A percentile compares a stretch with the other conserved stretches of the same genome.
phyloP scores from a whole-genome alignment of 1,140 invertebrate genomes.

The Dinothrombium tinctorium region DNA sequence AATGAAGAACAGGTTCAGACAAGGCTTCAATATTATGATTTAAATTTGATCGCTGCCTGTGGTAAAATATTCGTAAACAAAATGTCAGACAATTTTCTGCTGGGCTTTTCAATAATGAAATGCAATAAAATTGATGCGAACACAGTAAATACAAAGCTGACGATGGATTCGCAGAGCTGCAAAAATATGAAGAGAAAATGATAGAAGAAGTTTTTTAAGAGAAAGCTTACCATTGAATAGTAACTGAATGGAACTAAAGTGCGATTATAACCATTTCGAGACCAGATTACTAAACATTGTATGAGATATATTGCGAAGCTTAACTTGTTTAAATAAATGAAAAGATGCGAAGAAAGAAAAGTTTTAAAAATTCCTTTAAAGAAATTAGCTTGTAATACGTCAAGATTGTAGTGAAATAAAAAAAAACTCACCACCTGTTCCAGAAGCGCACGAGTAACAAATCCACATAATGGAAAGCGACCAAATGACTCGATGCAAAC shows the following conservation, averaged over 20 bases:
- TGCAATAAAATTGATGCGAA: conserved; percentile 8
- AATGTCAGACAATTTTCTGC: conserved; percentile 10
- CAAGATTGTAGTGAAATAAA: too few species aligned
- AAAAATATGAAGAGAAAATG: neutral
- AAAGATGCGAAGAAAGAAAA: conserved; percentile 46
- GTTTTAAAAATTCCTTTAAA: conserved; percentile 40
- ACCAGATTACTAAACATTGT: conserved; percentile 51
- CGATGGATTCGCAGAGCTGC: conserved; percentile 12
- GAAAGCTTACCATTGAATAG: conserved; percentile 11
- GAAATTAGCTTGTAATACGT: too few species aligned
- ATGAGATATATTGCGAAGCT: conserved; percentile 75
- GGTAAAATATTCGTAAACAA: too few species aligned
- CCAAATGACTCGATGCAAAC: conserved; percentile 21
- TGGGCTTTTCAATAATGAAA: conserved; percentile 11
- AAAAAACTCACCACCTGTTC: conserved; percentile 16
- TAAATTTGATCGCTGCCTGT: too few species aligned
- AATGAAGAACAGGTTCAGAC: too few species aligned
- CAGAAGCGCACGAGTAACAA: conserved; percentile 23
- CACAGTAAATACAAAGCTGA: conserved; percentile 11
- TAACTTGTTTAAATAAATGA: conserved; percentile 56
- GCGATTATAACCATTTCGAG: conserved; percentile 26
- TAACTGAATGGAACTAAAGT: conserved; percentile 10
- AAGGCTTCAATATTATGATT: too few species aligned
- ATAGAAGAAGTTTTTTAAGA: neutral
- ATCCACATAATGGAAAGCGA: conserved; percentile 23